Evolutionary conservation across 2,113 vertebrate genomes (phyloP), one percentile per base, ranked within the genome.

Genomic region (Micromys minutus): DNA sequence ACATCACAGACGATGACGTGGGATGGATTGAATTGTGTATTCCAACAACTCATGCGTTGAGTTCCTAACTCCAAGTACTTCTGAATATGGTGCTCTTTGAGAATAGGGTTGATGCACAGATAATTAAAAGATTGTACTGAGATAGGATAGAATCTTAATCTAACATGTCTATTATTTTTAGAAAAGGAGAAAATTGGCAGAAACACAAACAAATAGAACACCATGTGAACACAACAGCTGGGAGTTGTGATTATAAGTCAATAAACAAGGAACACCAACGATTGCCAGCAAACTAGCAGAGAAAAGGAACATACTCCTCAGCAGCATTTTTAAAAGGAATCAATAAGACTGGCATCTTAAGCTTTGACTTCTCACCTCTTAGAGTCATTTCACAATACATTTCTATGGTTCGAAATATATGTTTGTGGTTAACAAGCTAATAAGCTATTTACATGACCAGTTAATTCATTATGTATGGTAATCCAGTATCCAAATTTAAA

Each of bases 401-500:
- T 72, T 93, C 47, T 95, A 16, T 81, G 83, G 17, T 85, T 86
- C 77, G 84, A 86, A 12, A 12, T 55, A 61, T 39, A 39, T 36
- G 19, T 86, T 57, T 81, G 22, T 67, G 57, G 0, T 71, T 77
- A 34, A 19, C 52, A 91, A 50, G 26, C 52, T 87, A 39, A 52
- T 74, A n/a, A n/a, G 42, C 22, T 19, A 50, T n/a, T 36, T 22
- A 71, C 52, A 55, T 29, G 52, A 22, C 29, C 55, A 81, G 34
- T 42, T 57, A 80, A 57, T 84, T 77, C 59, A 47, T 15, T 85
- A 92, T 22, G 2, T 55, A 88, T 94, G 39, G n/a, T 65, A 57
- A 85, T 63, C 75, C 61, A 34, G 52, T 91, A 90, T 26, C 19
- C 80, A 81, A 65, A 47, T 76, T 65, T 94, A 86, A 69, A 88